Evolutionary conservation across 2,888 invertebrate genomes (phyloP), one percentile per base, ranked within the genome.

Genomic region (Peribatodes rhomboidaria): DNA sequence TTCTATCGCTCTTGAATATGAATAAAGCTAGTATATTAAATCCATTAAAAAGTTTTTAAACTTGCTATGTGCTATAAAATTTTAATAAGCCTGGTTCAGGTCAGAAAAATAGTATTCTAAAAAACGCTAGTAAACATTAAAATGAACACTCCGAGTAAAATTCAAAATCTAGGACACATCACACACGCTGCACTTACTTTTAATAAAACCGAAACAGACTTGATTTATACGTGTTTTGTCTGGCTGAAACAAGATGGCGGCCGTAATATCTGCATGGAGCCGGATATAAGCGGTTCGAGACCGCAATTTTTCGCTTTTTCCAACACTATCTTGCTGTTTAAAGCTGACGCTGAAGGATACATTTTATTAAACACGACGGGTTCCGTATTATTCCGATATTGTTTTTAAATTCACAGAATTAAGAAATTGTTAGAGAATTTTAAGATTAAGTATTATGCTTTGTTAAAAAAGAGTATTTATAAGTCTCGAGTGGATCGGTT

Each of bases 141-240:
- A 61, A 55, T 18, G 20, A 61, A 14, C 16, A 9, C 11, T 49
- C 31, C 42, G 8, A 13, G 11, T 7, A 46, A 37, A 55, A 52
- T 31, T 61, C 60, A 68, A 71, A 69, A 68, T 65, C 49, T 61
- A 57, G 70, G 71, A 75, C 69, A 67, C 69, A 72, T 75, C 74
- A 75, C 70, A 67, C 71, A 44, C 69, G 69, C 69, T 76, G 77
- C 76, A 79, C 77, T 80, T 76, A 71, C 73, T 74, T 83, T 87
- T 85, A 88, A 84, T 87, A 87, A 85, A 87, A 87, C 81, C 77
- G 82, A 80, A 81, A 79, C 75, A 69, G 77, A 76, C 74, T 83
- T 86, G 88, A 88, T 86, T 87, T 87, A 88, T 87, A 81, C 81
- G 80, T 86, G 80, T 87, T 87, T 85, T 84, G 85, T 87, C 84